phyloP scores from a whole-genome alignment of 2,113 vertebrate genomes.

The Aspiorhynchus laticeps region DNA sequence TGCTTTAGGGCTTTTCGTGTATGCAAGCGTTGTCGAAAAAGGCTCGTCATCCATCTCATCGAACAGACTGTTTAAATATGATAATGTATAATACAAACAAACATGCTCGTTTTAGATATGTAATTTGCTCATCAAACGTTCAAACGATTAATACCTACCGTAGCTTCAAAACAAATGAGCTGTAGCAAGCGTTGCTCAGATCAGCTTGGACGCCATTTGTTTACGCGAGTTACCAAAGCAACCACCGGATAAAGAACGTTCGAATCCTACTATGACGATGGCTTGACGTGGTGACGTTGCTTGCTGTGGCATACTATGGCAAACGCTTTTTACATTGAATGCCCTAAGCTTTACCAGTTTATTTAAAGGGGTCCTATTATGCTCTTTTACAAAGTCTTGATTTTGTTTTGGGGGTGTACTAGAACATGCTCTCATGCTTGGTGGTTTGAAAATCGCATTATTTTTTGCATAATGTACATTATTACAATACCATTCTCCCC shows the following conservation, averaged over 20 bases:
- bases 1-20: constrained; percentile 81
- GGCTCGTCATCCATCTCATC: constrained; percentile 68
- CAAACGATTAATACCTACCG: neutral
- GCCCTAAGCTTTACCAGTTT: neutral
- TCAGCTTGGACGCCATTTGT: constrained; percentile 34
- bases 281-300: neutral
- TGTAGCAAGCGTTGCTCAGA: neutral
- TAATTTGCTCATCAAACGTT: neutral
- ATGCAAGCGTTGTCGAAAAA: constrained; percentile 76
- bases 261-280: neutral
- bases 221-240: constrained; percentile 54
- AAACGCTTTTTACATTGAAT: neutral
- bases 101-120: neutral
- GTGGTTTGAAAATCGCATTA: too few relatives aligned
- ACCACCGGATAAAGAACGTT: neutral
- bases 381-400: too few relatives aligned
- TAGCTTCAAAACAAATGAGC: neutral
- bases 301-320: neutral
- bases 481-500: too few relatives aligned
- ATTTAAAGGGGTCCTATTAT: too few relatives aligned
- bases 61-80: neutral
- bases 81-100: neutral
- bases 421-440: too few relatives aligned
- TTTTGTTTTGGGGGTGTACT: too few relatives aligned
- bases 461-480: too few relatives aligned